Percentiles rank a stretch among this genome's conserved stretches.
Conservation (phyloP, 2,888 invertebrate species). For the Calephelis perditalis region DNA sequence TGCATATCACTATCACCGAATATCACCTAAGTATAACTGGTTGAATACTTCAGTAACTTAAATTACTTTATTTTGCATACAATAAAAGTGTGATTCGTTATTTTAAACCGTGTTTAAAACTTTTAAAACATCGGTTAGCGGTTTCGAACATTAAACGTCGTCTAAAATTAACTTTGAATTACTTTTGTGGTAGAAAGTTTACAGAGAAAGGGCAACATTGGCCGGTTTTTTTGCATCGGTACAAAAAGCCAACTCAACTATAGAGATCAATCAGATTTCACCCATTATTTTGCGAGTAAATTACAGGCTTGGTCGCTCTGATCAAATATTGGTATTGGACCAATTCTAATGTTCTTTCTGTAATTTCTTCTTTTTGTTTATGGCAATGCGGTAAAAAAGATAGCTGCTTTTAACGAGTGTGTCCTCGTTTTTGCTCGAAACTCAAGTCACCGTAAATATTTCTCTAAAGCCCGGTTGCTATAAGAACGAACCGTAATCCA, state of each 20-base stretch:
- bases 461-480: too few relatives aligned
- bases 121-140: neutral
- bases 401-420: too few relatives aligned
- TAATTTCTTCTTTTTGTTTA: slow-evolving; percentile 2
- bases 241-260: slow-evolving; percentile 46
- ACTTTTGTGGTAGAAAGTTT: slow-evolving; percentile 48
- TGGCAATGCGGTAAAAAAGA: neutral
- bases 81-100: too few relatives aligned
- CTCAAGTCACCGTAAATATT: too few relatives aligned
- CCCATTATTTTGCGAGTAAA: slow-evolving; percentile 51
- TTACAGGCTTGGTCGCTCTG: slow-evolving; percentile 38
- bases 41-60: too few relatives aligned
- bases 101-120: too few relatives aligned
- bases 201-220: slow-evolving; percentile 51
- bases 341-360: slow-evolving; percentile 8
- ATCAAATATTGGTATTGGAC: slow-evolving; percentile 11
- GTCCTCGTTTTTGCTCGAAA: too few relatives aligned
- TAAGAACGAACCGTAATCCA: too few relatives aligned
- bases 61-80: too few relatives aligned
- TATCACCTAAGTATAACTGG: too few relatives aligned
- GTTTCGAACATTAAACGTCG: neutral
- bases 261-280: slow-evolving; percentile 51
- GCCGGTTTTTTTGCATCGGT: slow-evolving; percentile 45
- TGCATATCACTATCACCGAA: too few relatives aligned
- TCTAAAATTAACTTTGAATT: neutral